Conservation (phyloP, 2,888 invertebrate species). For the Tetrapedia diversipes region DNA sequence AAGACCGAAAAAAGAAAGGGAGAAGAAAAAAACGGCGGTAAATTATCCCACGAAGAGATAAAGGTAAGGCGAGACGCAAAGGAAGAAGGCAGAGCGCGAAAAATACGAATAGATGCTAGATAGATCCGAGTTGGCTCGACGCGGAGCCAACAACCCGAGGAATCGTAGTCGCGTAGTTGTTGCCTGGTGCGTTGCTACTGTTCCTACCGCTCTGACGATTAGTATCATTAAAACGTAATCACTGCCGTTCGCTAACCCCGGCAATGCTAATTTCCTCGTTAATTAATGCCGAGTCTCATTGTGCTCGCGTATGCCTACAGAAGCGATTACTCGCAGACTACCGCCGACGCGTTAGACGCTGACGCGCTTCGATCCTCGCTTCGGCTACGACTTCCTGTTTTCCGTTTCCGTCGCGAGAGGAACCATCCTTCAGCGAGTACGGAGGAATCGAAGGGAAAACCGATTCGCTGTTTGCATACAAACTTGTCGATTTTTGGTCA, state of each 20-base stretch:
- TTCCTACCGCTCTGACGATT: conserved; percentile 60
- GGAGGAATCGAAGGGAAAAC: neutral
- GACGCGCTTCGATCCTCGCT: conserved; percentile 47
- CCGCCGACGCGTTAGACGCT: conserved; percentile 12
- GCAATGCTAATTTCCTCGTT: conserved; percentile 80
- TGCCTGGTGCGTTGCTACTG: conserved; percentile 29
- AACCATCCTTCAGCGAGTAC: conserved; percentile 14
- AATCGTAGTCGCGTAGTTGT: conserved; percentile 59
- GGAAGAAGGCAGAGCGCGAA: conserved; percentile 31
- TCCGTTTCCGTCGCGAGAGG: conserved; percentile 36
- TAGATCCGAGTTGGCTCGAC: conserved; percentile 35
- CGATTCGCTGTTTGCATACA: too few relatives aligned
- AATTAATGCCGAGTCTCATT: conserved; percentile 81
- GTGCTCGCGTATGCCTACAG: conserved; percentile 70
- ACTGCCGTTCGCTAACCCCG: conserved; percentile 75
- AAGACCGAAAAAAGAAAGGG: neutral
- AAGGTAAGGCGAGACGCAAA: conserved; percentile 8
- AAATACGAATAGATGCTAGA: conserved; percentile 48
- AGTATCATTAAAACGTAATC: conserved; percentile 81
- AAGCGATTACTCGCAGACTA: conserved; percentile 56
- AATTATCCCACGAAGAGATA: conserved; percentile 16
- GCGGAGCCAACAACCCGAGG: conserved; percentile 56
- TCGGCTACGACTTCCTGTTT: conserved; percentile 58
- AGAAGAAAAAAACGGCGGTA: neutral
- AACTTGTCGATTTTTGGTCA: too few relatives aligned